phyloP scores from a whole-genome alignment of 2,888 invertebrate genomes.

The Furcula furcula region DNA sequence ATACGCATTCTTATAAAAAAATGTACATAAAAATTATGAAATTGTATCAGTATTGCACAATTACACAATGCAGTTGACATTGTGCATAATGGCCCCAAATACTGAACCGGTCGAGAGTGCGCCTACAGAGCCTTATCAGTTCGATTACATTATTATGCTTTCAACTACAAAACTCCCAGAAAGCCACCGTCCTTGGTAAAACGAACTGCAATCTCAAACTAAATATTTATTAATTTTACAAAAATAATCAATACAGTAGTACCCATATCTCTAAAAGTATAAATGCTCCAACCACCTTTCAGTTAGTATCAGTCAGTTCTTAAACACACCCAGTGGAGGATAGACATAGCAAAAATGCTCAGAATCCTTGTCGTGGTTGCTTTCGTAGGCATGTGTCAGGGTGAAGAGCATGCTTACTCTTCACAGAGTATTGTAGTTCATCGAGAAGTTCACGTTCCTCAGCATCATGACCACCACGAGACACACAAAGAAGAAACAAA shows the following conservation, averaged over 20 bases:
- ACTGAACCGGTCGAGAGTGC: not conserved
- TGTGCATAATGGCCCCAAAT: not conserved
- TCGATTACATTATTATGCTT: not conserved
- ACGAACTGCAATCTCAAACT: not conserved
- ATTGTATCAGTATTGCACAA: not conserved
- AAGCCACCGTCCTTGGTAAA: not conserved
- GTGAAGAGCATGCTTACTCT: not conserved
- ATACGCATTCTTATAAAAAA: not conserved
- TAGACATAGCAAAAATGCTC: not conserved
- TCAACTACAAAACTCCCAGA: not conserved
- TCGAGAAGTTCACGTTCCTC: no score
- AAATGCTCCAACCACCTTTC: not conserved
- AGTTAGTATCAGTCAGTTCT: not conserved
- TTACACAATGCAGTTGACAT: not conserved
- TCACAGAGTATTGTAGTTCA: not conserved
- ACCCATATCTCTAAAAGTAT: not conserved
- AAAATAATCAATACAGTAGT: not conserved
- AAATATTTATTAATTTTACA: not conserved
- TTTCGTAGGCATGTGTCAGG: not conserved
- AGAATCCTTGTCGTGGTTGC: not conserved
- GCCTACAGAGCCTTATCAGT: no score
- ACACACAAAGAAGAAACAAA: not conserved
- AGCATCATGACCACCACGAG: not conserved
- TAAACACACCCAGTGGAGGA: not conserved
- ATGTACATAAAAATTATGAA: constrained; percentile 1